These are phyloP conservation scores for Egretta garzetta DNA, from an alignment of 2,113 vertebrate genomes.

Conservation along the genomic window DNA sequence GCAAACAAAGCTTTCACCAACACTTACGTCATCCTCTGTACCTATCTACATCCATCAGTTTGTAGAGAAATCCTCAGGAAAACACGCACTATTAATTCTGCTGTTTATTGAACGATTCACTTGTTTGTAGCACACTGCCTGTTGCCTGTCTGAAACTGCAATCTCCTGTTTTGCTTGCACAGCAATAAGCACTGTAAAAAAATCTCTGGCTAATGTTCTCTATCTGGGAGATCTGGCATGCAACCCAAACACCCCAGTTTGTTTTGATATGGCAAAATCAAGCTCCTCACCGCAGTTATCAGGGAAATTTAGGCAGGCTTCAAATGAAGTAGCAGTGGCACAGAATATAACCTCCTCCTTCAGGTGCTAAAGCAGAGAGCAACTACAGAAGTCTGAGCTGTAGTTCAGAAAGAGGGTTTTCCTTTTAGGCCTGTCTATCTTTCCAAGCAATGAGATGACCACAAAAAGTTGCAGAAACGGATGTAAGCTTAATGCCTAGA, in stretches of 20 bases:
- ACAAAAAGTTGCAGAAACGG: background rate
- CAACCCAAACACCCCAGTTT: background rate
- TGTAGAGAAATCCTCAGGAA: background rate
- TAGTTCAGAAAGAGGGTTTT: background rate
- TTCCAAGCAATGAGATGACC: background rate
- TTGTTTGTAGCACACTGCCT: background rate
- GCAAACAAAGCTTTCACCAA: background rate
- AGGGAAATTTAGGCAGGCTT: background rate
- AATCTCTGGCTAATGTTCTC: rapidly evolving
- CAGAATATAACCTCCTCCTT: background rate
- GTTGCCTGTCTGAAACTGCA: background rate
- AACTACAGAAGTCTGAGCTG: background rate
- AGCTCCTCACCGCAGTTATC: background rate
- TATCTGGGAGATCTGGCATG: background rate
- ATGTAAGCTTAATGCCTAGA: background rate
- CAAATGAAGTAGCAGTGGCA: rapidly evolving
- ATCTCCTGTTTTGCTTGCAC: background rate
- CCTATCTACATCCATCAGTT: background rate
- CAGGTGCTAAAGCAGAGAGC: background rate
- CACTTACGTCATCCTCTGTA: background rate
- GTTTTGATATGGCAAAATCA: background rate
- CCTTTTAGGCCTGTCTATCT: background rate
- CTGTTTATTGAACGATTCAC: background rate
- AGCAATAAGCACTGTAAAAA: background rate
- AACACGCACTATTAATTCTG: rapidly evolving